These are phyloP conservation scores for Tenebrosternarchus preto DNA, from an alignment of 2,113 vertebrate genomes.

Conservation along the genomic window DNA sequence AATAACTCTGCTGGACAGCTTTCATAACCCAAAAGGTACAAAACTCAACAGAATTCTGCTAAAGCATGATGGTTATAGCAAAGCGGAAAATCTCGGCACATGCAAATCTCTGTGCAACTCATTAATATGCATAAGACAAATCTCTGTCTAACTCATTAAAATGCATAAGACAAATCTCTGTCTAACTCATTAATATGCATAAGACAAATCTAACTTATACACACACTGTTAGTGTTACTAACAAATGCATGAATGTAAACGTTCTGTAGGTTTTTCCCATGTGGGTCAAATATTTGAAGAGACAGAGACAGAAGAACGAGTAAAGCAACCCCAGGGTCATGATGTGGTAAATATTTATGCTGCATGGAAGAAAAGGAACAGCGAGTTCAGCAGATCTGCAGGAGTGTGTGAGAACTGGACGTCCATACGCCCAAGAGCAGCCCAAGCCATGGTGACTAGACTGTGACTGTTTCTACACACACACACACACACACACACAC, in stretches of 20 bases:
- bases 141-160: no score
- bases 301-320: neutral
- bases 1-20: slow-evolving; percentile 25
- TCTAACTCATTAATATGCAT: neutral
- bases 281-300: neutral
- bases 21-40: slow-evolving; percentile 32
- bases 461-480: slow-evolving; percentile 21
- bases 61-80: neutral
- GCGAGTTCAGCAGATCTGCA: neutral
- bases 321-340: slow-evolving; percentile 21
- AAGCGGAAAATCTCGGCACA: neutral
- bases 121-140: neutral
- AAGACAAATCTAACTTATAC: neutral
- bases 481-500: no score
- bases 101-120: neutral
- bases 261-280: neutral
- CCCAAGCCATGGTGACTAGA: neutral
- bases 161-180: no score
- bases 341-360: slow-evolving; percentile 28
- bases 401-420: neutral
- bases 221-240: neutral
- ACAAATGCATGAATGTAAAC: neutral
- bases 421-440: slow-evolving; percentile 13
- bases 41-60: slow-evolving; percentile 20
- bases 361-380: slow-evolving; percentile 1